Percentiles rank a stretch among this genome's conserved stretches.
phyloP scores from a whole-genome alignment of 2,888 invertebrate species.

The Cepaea hortensis region DNA sequence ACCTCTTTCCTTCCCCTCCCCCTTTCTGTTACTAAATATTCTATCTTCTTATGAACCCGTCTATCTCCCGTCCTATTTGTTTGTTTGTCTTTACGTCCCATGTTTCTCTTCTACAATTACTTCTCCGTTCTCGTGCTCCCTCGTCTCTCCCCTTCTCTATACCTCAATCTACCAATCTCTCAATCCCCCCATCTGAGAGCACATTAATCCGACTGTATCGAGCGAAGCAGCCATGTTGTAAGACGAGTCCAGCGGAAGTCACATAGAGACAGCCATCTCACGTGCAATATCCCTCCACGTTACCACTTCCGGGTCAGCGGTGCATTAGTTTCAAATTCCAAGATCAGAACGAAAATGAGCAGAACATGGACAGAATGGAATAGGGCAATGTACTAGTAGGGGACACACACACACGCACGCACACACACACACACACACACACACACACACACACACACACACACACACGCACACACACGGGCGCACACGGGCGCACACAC shows the following conservation, averaged over 20 bases:
- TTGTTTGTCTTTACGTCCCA: not conserved
- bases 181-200: conserved; percentile 5
- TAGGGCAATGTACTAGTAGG: not conserved
- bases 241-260: too few species aligned
- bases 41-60: not conserved
- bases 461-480: too few species aligned
- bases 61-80: not conserved
- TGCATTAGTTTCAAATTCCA: too few species aligned
- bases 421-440: not conserved
- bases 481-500: too few species aligned
- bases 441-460: too few species aligned
- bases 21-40: not conserved
- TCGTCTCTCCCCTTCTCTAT: conserved; percentile 30
- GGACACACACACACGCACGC: not conserved
- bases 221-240: too few species aligned
- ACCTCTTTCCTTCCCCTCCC: not conserved
- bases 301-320: too few species aligned
- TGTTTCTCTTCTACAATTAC: not conserved
- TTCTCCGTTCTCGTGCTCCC: not conserved
- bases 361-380: not conserved
- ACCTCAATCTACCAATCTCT: conserved; percentile 28
- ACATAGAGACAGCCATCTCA: too few species aligned
- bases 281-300: too few species aligned
- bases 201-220: too few species aligned
- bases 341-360: too few species aligned